These are phyloP conservation scores for Danio choprae DNA, from an alignment of 2,797 vertebrate species.

Conservation along the genomic window DNA sequence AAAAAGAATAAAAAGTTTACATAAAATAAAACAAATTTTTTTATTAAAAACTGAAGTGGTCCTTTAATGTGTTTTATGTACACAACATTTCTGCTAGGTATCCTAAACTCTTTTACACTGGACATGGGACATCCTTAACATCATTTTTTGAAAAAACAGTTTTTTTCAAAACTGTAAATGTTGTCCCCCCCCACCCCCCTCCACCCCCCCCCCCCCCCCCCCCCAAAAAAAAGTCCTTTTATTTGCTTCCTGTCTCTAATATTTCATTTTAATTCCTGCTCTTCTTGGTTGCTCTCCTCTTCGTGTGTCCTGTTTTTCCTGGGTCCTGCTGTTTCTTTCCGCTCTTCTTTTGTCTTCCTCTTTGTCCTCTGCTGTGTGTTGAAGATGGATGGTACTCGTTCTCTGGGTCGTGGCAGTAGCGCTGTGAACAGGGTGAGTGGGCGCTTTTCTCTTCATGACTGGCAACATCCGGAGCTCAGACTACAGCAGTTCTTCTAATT, in stretches of 20 bases:
- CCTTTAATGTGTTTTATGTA: no score
- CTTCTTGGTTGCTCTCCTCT: conserved; percentile 27
- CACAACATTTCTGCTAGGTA: no score
- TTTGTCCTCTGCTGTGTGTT: conserved; percentile 34
- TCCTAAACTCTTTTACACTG: background rate
- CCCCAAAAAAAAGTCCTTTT: background rate
- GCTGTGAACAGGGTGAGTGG: conserved; percentile 81
- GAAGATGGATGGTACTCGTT: conserved; percentile 80
- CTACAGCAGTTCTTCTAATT: conserved; percentile 30
- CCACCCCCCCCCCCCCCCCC: no score
- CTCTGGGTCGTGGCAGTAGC: conserved; percentile 77
- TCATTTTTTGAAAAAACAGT: background rate
- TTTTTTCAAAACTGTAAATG: conserved; percentile 6
- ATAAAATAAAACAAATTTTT: no score
- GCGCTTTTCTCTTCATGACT: conserved; percentile 11
- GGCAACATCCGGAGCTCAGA: conserved; percentile 26
- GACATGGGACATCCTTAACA: background rate
- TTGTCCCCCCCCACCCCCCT: no score
- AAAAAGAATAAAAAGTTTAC: no score
- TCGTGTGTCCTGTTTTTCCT: conserved; percentile 46
- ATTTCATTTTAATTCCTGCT: conserved; percentile 21
- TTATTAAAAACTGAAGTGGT: no score
- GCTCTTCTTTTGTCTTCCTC: conserved; percentile 12
- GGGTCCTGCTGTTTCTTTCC: conserved; percentile 26
- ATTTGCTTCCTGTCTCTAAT: conserved; percentile 32